phyloP scores from a whole-genome alignment of 2,888 invertebrate species.

The Spialia ferax region DNA sequence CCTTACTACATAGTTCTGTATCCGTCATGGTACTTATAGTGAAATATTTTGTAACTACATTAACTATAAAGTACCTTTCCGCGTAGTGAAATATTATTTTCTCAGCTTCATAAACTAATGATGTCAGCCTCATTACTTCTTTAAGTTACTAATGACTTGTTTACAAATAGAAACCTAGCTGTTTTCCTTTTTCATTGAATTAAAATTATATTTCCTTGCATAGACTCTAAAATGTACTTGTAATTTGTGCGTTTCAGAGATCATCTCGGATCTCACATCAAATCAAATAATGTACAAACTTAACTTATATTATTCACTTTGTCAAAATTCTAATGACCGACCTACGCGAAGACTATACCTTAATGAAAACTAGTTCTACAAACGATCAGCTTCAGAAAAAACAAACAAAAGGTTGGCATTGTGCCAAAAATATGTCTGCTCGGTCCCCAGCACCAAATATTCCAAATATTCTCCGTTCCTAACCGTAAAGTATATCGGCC shows the following conservation, averaged over 20 bases:
- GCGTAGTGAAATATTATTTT: background rate
- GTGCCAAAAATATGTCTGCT: conserved; percentile 24
- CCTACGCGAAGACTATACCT: background rate
- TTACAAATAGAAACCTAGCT: background rate
- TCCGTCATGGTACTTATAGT: no score
- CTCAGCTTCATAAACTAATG: background rate
- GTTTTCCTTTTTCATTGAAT: background rate
- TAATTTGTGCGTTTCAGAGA: no score
- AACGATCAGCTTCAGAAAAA: conserved; percentile 6
- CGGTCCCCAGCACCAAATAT: conserved; percentile 17
- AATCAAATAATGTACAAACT: no score
- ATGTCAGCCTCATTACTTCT: background rate
- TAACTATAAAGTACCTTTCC: background rate
- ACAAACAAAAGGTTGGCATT: conserved; percentile 25
- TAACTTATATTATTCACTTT: no score
- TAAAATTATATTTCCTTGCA: background rate
- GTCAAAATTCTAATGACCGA: background rate
- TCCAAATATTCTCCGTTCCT: background rate
- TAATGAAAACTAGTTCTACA: background rate
- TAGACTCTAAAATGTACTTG: no score
- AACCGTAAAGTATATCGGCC: background rate
- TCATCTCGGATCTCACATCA: background rate
- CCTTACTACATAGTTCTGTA: no score
- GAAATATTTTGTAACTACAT: no score
- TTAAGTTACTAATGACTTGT: conserved; percentile 2